phyloP scores from a whole-genome alignment of 2,113 vertebrate species.

The Agapornis roseicollis region DNA sequence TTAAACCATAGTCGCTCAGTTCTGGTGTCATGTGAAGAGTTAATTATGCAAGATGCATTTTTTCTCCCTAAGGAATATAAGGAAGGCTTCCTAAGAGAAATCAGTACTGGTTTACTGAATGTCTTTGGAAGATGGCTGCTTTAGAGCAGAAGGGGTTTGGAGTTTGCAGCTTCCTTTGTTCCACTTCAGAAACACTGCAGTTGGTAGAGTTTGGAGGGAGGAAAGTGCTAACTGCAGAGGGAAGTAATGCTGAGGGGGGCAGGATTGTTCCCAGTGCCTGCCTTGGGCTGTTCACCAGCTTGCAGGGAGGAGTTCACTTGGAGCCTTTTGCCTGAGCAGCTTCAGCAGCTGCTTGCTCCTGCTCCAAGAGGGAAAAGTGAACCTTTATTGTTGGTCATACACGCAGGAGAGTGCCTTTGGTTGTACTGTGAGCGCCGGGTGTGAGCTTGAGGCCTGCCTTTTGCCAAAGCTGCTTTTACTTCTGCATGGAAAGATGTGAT shows the following conservation, averaged over 20 bases:
- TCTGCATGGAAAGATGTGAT: constrained; percentile 31
- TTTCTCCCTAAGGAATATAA: neutral
- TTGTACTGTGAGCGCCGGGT: neutral
- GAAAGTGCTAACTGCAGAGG: constrained; percentile 27
- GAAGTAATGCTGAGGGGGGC: neutral
- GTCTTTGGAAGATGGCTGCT: neutral
- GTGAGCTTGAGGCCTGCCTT: constrained; percentile 18
- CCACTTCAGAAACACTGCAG: constrained; percentile 28
- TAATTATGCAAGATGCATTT: neutral
- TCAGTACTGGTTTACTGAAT: neutral
- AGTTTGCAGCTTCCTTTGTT: constrained; percentile 33
- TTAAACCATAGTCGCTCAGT: neutral
- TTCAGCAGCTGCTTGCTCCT: constrained; percentile 7
- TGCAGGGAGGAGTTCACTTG: neutral
- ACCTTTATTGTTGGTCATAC: neutral
- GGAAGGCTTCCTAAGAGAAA: neutral
- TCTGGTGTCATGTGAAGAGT: neutral
- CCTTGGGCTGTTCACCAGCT: constrained; percentile 11
- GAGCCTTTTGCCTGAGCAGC: neutral
- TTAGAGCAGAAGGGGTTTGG: constrained; percentile 7
- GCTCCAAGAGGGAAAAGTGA: neutral
- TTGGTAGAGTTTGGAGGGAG: neutral
- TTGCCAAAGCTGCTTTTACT: constrained; percentile 61
- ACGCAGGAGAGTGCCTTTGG: neutral
- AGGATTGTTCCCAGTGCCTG: neutral